A percentile compares a stretch with the other conserved stretches of the same genome.
Evolutionary conservation across 2,888 invertebrate species (phyloP).

Genomic region (Eugnorisma glareosa): DNA sequence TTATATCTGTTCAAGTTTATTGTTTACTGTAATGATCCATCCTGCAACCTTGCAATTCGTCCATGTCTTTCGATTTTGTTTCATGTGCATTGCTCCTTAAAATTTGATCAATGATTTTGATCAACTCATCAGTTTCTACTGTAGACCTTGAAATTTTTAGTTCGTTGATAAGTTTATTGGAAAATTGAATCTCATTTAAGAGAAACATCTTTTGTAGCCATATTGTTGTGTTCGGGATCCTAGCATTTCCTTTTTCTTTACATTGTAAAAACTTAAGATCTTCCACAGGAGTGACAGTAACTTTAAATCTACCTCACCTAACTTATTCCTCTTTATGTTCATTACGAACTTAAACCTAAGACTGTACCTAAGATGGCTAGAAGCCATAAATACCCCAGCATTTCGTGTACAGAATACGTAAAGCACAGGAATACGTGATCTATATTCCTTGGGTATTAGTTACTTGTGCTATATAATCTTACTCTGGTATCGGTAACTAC

Average conservation of each 20-base stretch:
- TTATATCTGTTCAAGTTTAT: not conserved
- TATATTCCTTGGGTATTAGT: slow-evolving; percentile 54
- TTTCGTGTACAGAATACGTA: slow-evolving; percentile 58
- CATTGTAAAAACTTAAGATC: not conserved
- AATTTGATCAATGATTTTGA: not conserved
- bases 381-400: slow-evolving; percentile 57
- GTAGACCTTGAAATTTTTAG: not conserved
- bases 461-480: slow-evolving; percentile 34
- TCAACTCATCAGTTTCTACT: not conserved
- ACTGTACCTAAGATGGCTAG: slow-evolving; percentile 50
- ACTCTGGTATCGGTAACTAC: not conserved
- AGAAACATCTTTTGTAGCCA: not conserved
- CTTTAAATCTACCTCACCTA: slow-evolving; percentile 6
- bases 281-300: not conserved
- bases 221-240: not conserved
- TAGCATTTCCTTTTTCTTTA: not conserved
- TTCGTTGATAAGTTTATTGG: not conserved
- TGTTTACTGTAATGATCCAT: not conserved
- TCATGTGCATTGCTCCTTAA: not conserved
- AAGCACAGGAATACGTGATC: slow-evolving; percentile 56
- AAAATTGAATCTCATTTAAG: not conserved
- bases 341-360: slow-evolving; percentile 32
- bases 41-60: too few relatives aligned
- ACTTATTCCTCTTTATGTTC: slow-evolving; percentile 33
- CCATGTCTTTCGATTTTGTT: not conserved